Evolutionary conservation across 1,140 invertebrate genomes (phyloP).

Genomic region (Araneus ventricosus): DNA sequence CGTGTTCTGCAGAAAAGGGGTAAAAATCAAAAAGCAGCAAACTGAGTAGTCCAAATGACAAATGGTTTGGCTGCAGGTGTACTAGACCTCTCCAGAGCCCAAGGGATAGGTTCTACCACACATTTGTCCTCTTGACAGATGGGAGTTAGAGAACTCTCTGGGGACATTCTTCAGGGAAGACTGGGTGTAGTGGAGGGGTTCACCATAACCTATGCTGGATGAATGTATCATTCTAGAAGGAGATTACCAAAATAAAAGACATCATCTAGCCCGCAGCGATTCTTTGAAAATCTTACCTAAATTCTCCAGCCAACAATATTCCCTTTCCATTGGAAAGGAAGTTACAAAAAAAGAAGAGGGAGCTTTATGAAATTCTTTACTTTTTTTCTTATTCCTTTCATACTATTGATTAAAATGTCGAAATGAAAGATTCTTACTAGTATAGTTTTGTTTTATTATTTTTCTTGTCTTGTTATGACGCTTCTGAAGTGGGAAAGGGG

Average conservation of each 20-base stretch:
- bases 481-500: conserved; percentile 5
- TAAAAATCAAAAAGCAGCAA: conserved; percentile 46
- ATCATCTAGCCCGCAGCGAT: conserved; percentile 38
- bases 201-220: conserved; percentile 45
- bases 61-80: conserved; percentile 49
- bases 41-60: conserved; percentile 32
- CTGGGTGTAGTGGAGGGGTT: neutral
- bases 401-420: conserved; percentile 59
- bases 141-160: conserved; percentile 49
- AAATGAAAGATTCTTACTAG: conserved; percentile 53
- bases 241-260: conserved; percentile 57
- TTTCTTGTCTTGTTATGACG: conserved; percentile 50
- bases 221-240: conserved; percentile 50
- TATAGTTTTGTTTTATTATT: conserved; percentile 5
- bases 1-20: conserved; percentile 8
- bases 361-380: conserved; percentile 13
- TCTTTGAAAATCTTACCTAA: conserved; percentile 47
- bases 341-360: neutral
- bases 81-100: conserved; percentile 19
- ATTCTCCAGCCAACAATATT: conserved; percentile 39
- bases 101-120: conserved; percentile 42
- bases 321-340: neutral
- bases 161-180: conserved; percentile 23
- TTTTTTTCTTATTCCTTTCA: conserved; percentile 46
- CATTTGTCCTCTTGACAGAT: conserved; percentile 47